Base-by-base conservation (phyloP, 2,797 vertebrate genomes). In the Vultur gryphus region DNA sequence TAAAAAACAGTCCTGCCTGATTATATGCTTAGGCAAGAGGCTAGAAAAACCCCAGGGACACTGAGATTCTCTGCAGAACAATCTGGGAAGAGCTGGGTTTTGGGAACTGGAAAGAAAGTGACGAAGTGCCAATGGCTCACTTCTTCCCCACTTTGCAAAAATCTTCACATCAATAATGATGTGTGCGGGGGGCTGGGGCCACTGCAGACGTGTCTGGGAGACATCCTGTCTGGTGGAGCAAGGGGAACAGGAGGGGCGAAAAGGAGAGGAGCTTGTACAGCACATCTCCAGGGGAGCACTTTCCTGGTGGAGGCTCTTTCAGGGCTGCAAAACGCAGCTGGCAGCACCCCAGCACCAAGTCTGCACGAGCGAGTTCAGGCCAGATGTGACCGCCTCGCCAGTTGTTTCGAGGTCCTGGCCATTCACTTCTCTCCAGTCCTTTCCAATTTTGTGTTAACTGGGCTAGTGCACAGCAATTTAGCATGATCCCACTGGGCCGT, bases 351-450 rank as follows among this genome's bases (percentile, higher is more conserved):
- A 25, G 52, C 8, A 12, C 61, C 19, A 3, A 6, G 7, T 10
- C 64, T 16, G 2, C 44, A 21, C 0, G 0, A n/a, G 29, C 13
- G 21, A 83, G 46, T 10, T 75, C 3, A 8, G 25, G 24, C 12
- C 65, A 51, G 29, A 12, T 17, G 52, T 66, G 58, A 26, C 19
- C 1, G 0, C 16, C 43, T 19, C 52, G 17, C 6, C 0, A 0
- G 6, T 10, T 37, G 4, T 16, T 54, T 61, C 2, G 1, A 37
- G 49, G 59, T 64, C 55, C 48, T 80, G 71, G 16, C 21, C 4
- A 0, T n/a, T 94, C 24, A 1, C 37, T 70, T 11, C 41, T 35
- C 41, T 28, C 69, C 72, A 71, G 29, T 17, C 67, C 19, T 41
- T 78, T 75, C 72, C 76, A 62, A 51, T 87, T 88, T 71, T 69